These are phyloP conservation scores for Latheticus oryzae DNA, from an alignment of 2,888 invertebrate species.

Conservation along the genomic window DNA sequence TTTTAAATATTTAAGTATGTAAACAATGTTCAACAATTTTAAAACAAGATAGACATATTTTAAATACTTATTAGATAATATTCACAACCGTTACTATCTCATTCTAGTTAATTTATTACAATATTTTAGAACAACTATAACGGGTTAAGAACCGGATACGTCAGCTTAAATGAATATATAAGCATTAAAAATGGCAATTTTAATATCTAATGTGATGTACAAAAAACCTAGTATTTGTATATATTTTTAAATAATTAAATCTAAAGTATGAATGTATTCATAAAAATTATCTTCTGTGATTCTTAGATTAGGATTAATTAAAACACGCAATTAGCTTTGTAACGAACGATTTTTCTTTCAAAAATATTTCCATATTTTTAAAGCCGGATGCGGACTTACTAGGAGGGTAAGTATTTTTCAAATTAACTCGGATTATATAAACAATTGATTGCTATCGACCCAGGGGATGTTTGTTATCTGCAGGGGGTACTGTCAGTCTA, in stretches of 20 bases:
- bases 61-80: constrained; percentile 1
- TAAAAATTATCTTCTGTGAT: constrained; percentile 1
- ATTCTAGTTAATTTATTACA: constrained; percentile 22
- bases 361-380: too few relatives aligned
- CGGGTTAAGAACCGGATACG: constrained; percentile 27
- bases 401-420: constrained; percentile 1
- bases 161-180: constrained; percentile 29
- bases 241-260: constrained; percentile 20
- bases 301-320: constrained; percentile 1
- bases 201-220: constrained; percentile 16
- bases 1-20: too few relatives aligned
- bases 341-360: too few relatives aligned
- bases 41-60: too few relatives aligned
- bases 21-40: neutral
- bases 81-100: constrained; percentile 35
- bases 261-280: constrained; percentile 4
- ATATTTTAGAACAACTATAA: constrained; percentile 25
- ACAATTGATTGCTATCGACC: constrained; percentile 38
- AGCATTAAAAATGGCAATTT: constrained; percentile 34
- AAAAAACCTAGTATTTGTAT: constrained; percentile 2
- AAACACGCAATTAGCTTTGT: neutral
- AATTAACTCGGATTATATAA: constrained; percentile 19
- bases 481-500: constrained; percentile 52
- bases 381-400: constrained; percentile 6
- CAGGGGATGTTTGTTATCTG: constrained; percentile 43